These are phyloP conservation scores for Tyrannus savana DNA, from an alignment of 2,113 vertebrate species.

Conservation along the genomic window DNA sequence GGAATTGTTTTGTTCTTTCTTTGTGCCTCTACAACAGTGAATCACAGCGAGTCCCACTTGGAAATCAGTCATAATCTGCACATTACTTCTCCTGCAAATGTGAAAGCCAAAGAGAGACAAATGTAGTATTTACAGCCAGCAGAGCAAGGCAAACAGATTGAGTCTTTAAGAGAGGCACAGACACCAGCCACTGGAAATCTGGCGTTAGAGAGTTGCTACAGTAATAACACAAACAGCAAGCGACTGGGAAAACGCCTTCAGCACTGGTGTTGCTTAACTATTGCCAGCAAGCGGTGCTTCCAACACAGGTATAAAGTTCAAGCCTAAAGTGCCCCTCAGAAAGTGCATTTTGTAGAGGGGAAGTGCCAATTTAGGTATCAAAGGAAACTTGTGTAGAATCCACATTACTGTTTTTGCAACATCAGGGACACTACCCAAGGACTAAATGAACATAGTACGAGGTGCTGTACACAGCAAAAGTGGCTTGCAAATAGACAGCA, in stretches of 20 bases:
- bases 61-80: background rate
- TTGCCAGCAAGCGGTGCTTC: background rate
- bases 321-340: background rate
- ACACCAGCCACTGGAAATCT: background rate
- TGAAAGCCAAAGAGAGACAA: background rate
- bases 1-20: background rate
- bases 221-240: constrained; percentile 21
- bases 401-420: background rate
- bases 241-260: background rate
- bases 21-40: background rate
- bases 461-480: background rate
- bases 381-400: background rate
- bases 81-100: background rate
- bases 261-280: background rate
- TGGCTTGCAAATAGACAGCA: background rate
- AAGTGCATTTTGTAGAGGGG: background rate
- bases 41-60: background rate
- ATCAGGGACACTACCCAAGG: background rate
- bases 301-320: background rate
- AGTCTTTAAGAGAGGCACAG: background rate
- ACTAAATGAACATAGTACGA: background rate
- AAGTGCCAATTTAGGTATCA: background rate
- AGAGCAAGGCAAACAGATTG: background rate
- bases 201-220: background rate
- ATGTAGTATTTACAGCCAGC: background rate